A percentile compares a stretch with the other conserved stretches of the same genome.
Evolutionary conservation across 1,140 invertebrate species (phyloP).

Genomic region (Tetragonula clypearis): DNA sequence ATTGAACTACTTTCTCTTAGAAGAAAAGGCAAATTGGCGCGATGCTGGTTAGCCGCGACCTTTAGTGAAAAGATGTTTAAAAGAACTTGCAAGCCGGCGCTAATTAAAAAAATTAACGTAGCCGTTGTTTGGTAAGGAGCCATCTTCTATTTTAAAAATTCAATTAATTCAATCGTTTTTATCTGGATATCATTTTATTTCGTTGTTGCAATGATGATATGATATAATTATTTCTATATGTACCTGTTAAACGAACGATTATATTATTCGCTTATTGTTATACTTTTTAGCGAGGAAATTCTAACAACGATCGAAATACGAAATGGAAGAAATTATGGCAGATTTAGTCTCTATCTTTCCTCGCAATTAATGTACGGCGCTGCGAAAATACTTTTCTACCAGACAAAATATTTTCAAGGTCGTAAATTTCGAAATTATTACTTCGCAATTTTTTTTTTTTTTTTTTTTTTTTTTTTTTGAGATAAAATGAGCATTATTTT

Average conservation of each 20-base stretch:
- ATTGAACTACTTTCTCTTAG: conserved; percentile 41
- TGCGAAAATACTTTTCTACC: conserved; percentile 43
- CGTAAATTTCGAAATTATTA: conserved; percentile 8
- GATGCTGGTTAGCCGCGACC: conserved; percentile 55
- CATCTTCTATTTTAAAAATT: neutral
- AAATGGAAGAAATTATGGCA: neutral
- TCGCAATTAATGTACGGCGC: conserved; percentile 55
- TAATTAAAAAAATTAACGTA: conserved; percentile 21
- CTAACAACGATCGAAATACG: neutral
- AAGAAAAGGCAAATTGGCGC: conserved; percentile 45
- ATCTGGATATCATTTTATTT: neutral
- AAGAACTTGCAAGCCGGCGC: neutral
- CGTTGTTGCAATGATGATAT: neutral
- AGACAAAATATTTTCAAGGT: conserved; percentile 45
- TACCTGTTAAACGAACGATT: neutral
- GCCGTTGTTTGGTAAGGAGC: conserved; percentile 21
- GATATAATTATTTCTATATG: neutral
- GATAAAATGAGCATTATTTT: neutral
- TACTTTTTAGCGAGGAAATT: conserved; percentile 37
- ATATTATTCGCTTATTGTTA: neutral
- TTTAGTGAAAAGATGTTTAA: conserved; percentile 48
- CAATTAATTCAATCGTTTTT: neutral
- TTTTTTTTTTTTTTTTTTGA: neutral
- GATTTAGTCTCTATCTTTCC: conserved; percentile 53
- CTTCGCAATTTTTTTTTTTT: neutral